Percentiles rank a stretch among this genome's conserved stretches.
phyloP scores from a whole-genome alignment of 1,140 invertebrate species.

The Drosophila bifasciata region DNA sequence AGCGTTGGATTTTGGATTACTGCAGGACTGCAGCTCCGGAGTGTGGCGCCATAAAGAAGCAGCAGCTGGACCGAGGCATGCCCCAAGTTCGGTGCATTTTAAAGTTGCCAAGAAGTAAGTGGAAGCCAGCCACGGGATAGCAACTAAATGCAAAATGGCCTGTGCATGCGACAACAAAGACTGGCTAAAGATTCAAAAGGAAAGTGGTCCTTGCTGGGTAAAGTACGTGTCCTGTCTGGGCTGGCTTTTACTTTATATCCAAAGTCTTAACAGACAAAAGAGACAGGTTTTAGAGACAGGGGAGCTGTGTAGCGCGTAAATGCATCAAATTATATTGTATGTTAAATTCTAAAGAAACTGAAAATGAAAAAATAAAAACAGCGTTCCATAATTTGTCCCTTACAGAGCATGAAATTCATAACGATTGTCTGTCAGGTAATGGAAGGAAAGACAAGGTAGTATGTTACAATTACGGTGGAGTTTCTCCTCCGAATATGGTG shows the following conservation, averaged over 20 bases:
- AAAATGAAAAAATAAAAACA: no score
- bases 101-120: constrained; percentile 22
- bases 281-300: not conserved
- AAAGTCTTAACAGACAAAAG: constrained; percentile 14
- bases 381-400: no score
- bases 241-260: not conserved
- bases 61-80: constrained; percentile 10
- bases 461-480: no score
- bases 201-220: constrained; percentile 3
- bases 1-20: constrained; percentile 69
- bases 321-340: no score
- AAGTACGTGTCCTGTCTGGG: constrained; percentile 2
- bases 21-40: constrained; percentile 19
- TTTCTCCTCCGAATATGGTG: no score
- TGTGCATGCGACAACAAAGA: constrained; percentile 48
- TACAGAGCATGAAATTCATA: no score
- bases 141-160: constrained; percentile 38
- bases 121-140: constrained; percentile 14
- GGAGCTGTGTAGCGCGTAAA: constrained; percentile 3
- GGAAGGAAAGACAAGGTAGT: no score
- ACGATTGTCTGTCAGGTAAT: no score
- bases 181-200: constrained; percentile 5
- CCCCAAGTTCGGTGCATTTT: constrained; percentile 56
- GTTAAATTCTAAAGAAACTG: no score
- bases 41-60: constrained; percentile 1